Evolutionary conservation across 2,888 invertebrate species (phyloP).

Genomic region (Oscheius sp.): DNA sequence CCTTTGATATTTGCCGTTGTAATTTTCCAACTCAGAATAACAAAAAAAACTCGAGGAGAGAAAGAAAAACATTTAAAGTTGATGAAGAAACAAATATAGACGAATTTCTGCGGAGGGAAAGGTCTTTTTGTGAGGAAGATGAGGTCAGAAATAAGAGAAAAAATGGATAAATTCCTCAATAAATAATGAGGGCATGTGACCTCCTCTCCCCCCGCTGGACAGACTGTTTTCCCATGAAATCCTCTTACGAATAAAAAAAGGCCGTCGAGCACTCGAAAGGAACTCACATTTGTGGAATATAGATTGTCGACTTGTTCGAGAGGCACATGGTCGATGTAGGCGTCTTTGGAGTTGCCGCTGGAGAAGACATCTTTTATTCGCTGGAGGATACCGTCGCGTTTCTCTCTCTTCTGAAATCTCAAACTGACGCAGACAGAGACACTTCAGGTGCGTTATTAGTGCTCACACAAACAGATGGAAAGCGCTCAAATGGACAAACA

Average conservation of each 20-base stretch:
- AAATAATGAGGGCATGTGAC: no score
- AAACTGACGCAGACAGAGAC: not conserved
- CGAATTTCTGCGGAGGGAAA: no score
- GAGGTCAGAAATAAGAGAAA: no score
- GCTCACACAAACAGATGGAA: not conserved
- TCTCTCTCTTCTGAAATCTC: not conserved
- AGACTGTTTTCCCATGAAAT: no score
- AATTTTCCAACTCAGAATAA: not conserved
- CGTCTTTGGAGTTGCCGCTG: conserved; percentile 16
- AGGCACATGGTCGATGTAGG: conserved; percentile 47
- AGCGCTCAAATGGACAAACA: conserved; percentile 19
- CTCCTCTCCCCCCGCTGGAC: no score
- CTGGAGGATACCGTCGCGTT: conserved; percentile 26
- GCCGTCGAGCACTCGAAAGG: no score
- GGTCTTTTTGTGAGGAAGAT: no score
- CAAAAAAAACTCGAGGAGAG: not conserved
- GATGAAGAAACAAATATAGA: no score
- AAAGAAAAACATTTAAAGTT: no score
- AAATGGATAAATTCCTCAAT: no score
- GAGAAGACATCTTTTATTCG: conserved; percentile 34
- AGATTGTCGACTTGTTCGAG: conserved; percentile 37
- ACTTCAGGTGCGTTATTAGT: not conserved
- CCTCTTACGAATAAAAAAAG: no score
- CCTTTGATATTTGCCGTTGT: not conserved
- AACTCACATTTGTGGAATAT: conserved; percentile 39